A percentile compares a stretch with the other conserved stretches of the same genome.
These are phyloP conservation scores for Cebus imitator DNA, from an alignment of 2,113 vertebrate genomes.

Conservation along the genomic window DNA sequence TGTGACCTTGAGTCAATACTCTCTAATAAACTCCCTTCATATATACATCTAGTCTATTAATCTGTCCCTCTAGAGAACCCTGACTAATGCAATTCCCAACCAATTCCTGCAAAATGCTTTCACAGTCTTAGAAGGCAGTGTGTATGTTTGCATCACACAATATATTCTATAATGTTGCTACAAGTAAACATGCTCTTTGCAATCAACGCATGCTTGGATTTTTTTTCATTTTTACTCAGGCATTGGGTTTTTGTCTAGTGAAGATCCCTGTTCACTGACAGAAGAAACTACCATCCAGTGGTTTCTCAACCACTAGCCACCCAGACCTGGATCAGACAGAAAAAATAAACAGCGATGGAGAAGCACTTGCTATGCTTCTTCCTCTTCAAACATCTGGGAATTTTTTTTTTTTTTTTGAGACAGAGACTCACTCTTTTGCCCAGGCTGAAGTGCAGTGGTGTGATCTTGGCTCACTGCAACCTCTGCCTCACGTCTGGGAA, in stretches of 20 bases:
- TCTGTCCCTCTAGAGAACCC: too few relatives aligned
- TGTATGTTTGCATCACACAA: not conserved
- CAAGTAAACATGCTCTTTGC: not conserved
- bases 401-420: not conserved
- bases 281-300: conserved; percentile 4
- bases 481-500: conserved; percentile 9
- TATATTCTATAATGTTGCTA: not conserved
- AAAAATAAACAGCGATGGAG: conserved; percentile 52
- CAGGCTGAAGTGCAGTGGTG: too few relatives aligned
- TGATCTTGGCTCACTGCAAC: too few relatives aligned
- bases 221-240: not conserved
- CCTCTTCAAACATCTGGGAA: conserved; percentile 25
- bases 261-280: not conserved
- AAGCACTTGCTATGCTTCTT: not conserved
- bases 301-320: conserved; percentile 24
- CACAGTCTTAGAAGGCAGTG: not conserved
- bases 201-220: not conserved
- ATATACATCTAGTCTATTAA: too few relatives aligned
- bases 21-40: too few relatives aligned
- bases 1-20: too few relatives aligned
- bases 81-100: too few relatives aligned
- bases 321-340: not conserved
- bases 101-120: not conserved
- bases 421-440: too few relatives aligned
- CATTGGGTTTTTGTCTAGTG: not conserved